Evolutionary conservation across 2,113 vertebrate species (phyloP), one percentile per base, ranked within the genome.

Genomic region (Pantherophis guttatus): DNA sequence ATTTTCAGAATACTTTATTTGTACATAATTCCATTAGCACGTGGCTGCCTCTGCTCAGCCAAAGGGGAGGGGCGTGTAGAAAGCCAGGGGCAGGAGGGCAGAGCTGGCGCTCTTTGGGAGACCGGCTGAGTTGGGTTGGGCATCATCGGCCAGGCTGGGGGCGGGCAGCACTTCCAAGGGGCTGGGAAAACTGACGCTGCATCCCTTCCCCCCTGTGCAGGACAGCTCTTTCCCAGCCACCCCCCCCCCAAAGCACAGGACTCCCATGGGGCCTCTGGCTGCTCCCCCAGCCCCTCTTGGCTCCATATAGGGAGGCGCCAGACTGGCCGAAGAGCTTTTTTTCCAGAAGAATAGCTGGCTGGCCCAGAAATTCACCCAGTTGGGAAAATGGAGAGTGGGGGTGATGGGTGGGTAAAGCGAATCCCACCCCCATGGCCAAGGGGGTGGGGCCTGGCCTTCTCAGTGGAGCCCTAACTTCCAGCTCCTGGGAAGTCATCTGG

Each of bases 1-100:
- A 12, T 13, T 57, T 91, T 91, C 93, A 88, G 90, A 93, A 93
- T 93, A 93, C 93, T 88, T 93, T 92, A 59, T 58, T 86, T 89
- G 21, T 93, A 93, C 93, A 93, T 91, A 75, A 87, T 90, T 90
- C 86, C 9, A 5, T 88, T 39, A 88, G 93, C 93, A 11, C 39
- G 19, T 21, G 90, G 86, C 90, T 58, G 93, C 86, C 52, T 33
- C 26, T 13, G 6, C 26, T 52, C 57, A 86, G 70, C 92, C 70
- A 48, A 62, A 81, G 48, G 44, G 8, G 52, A 5, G 89, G 48
- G 13, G 86, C n/a, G 15, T 48, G 33, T 26, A 1, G 33, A 23
- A 70, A 52, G 81, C 75, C 21, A 8, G 3, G 33, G 24, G 10
- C 1, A 26, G 48, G 57, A 1, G 11, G 85, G 19, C 1, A 15